Percentiles rank a stretch among this genome's conserved stretches.
phyloP scores from a whole-genome alignment of 92 coral and sea anemone genomes.

The Palythoa caribaeorum region DNA sequence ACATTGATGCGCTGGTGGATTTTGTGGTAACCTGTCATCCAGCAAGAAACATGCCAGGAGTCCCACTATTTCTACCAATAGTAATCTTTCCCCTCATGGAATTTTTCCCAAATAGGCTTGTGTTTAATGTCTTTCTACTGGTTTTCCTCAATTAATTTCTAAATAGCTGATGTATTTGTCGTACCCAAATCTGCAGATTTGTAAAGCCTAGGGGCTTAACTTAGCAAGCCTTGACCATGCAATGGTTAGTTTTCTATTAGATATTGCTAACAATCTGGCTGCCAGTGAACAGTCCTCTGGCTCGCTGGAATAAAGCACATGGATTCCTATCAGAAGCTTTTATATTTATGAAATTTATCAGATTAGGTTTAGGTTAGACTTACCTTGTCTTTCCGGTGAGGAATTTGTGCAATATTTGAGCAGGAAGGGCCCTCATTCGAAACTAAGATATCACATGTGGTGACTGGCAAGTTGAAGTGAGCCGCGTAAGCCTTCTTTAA shows the following conservation, averaged over 20 bases:
- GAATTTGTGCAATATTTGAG: constrained; percentile 65
- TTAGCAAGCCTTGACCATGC: background rate
- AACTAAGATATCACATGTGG: constrained; percentile 66
- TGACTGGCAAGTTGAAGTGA: constrained; percentile 57
- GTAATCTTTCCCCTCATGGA: background rate
- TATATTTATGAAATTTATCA: background rate
- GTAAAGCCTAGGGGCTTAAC: background rate
- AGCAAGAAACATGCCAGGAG: background rate
- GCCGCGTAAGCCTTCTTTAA: constrained; percentile 66
- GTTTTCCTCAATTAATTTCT: background rate
- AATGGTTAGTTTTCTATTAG: background rate
- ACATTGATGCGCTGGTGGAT: background rate
- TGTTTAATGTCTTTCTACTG: background rate
- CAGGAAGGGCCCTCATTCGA: constrained; percentile 62
- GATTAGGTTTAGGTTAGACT: background rate
- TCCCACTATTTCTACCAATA: background rate
- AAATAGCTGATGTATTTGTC: background rate
- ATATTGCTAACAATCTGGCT: background rate
- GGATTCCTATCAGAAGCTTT: constrained; percentile 3
- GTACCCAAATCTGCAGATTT: constrained; percentile 1
- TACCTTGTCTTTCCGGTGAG: constrained; percentile 45
- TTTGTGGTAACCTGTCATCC: background rate
- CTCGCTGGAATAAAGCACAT: background rate
- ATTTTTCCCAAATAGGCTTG: background rate
- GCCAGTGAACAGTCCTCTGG: constrained; percentile 1